Conservation (phyloP, 2,113 vertebrate species). For the Bambusicola thoracicus region DNA sequence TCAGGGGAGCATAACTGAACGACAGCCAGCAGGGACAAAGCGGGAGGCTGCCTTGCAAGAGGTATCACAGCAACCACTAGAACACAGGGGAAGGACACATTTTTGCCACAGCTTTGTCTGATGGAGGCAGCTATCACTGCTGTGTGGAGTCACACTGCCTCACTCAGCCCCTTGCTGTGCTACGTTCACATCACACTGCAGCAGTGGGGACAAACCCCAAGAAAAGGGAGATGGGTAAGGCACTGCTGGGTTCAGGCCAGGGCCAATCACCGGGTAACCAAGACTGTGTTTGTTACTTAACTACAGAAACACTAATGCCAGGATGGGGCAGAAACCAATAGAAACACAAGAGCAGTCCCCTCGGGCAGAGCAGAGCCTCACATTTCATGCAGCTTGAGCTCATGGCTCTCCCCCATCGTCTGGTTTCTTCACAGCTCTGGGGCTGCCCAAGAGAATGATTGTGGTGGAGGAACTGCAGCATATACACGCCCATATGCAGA, state of each 20-base stretch:
- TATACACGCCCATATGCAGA: background rate
- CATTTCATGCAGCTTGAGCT: fast-evolving
- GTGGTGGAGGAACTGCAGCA: background rate
- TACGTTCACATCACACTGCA: background rate
- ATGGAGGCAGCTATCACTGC: background rate
- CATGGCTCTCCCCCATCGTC: background rate
- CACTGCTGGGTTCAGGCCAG: background rate
- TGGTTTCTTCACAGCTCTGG: background rate
- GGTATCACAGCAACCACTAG: background rate
- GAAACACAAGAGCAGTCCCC: background rate
- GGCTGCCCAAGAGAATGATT: background rate
- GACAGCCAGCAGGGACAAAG: background rate
- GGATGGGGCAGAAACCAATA: background rate
- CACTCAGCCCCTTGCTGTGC: fast-evolving
- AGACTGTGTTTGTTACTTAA: background rate
- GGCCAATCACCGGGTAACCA: background rate
- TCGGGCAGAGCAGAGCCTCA: background rate
- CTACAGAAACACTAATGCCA: background rate
- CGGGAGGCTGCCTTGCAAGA: background rate
- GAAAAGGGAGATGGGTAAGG: background rate
- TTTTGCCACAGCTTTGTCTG: background rate
- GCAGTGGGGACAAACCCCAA: background rate
- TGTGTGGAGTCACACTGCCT: fast-evolving
- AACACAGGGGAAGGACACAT: background rate
- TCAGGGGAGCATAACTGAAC: background rate